Conservation (phyloP, 1,140 invertebrate species). For the Bombyx mori region DNA sequence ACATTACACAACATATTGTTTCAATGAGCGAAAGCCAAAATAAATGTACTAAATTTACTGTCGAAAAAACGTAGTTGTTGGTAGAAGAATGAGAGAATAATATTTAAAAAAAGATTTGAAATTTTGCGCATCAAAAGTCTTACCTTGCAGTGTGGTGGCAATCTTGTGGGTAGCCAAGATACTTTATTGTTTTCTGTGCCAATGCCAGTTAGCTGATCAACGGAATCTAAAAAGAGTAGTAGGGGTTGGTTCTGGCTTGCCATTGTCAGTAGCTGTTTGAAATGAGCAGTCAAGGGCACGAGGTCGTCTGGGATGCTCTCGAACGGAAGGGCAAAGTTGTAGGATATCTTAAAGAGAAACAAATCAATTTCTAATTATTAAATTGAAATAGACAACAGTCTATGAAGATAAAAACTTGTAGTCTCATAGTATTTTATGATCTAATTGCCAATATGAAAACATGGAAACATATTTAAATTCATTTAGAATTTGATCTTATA, state of each 20-base stretch:
- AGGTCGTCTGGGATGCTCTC: constrained; percentile 96
- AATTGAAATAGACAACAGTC: too few species aligned
- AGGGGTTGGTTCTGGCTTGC: constrained; percentile 87
- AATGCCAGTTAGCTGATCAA: constrained; percentile 93
- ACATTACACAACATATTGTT: too few species aligned
- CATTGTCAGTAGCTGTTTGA: constrained; percentile 92
- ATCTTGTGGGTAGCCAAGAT: constrained; percentile 93
- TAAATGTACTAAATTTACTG: too few species aligned
- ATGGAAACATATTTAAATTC: too few species aligned
- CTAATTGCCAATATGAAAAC: too few species aligned
- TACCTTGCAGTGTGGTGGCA: constrained; percentile 93
- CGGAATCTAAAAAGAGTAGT: constrained; percentile 90
- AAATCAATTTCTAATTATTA: constrained; percentile 6
- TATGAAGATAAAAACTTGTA: too few species aligned
- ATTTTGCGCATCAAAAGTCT: constrained; percentile 13
- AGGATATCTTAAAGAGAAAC: constrained; percentile 82
- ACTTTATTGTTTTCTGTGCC: constrained; percentile 95
- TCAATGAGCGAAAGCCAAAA: too few species aligned
- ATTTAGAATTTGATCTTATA: neutral
- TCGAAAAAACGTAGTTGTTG: too few species aligned
- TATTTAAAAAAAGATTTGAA: too few species aligned
- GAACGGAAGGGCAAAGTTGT: constrained; percentile 93
- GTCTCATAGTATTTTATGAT: too few species aligned
- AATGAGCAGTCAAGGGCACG: constrained; percentile 94
- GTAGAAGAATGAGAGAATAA: too few species aligned